A percentile compares a stretch with the other conserved stretches of the same genome.
phyloP scores from a whole-genome alignment of 1,140 invertebrate genomes.

The Lepidurus couesii region DNA sequence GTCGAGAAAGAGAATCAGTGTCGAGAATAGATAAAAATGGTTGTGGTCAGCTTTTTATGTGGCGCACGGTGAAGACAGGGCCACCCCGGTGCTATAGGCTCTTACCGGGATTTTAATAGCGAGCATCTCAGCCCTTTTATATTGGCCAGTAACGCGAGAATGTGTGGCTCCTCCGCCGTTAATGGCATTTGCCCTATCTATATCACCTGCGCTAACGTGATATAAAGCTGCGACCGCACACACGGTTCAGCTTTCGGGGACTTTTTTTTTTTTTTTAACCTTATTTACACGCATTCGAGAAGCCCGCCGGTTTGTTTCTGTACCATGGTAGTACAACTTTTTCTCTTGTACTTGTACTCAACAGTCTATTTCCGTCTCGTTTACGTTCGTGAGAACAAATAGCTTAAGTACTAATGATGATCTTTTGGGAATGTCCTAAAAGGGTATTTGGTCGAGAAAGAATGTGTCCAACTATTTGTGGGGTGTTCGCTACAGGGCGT shows the following conservation, averaged over 20 bases:
- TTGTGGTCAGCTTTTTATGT: slow-evolving; percentile 22
- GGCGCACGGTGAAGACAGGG: not conserved
- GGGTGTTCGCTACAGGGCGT: not conserved
- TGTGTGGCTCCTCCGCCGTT: slow-evolving; percentile 8
- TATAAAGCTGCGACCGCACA: not conserved
- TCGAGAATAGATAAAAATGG: not conserved
- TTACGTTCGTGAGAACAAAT: too few species aligned
- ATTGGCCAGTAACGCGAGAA: not conserved
- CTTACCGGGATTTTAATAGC: slow-evolving; percentile 3
- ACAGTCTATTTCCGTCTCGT: too few species aligned
- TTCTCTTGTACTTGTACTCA: too few species aligned
- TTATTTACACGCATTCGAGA: too few species aligned
- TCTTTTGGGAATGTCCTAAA: too few species aligned
- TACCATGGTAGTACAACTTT: not conserved
- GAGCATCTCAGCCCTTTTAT: not conserved
- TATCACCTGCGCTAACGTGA: not conserved
- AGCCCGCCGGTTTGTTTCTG: too few species aligned
- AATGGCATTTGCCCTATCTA: slow-evolving; percentile 22
- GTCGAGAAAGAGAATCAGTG: not conserved
- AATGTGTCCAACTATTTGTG: not conserved
- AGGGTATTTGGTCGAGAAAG: not conserved
- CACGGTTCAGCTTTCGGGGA: not conserved
- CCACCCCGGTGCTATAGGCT: slow-evolving; percentile 16
- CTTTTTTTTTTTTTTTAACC: too few species aligned
- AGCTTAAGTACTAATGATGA: too few species aligned